These are phyloP conservation scores for Mactromeris polynyma DNA, from an alignment of 2,888 invertebrate genomes.

Conservation along the genomic window DNA sequence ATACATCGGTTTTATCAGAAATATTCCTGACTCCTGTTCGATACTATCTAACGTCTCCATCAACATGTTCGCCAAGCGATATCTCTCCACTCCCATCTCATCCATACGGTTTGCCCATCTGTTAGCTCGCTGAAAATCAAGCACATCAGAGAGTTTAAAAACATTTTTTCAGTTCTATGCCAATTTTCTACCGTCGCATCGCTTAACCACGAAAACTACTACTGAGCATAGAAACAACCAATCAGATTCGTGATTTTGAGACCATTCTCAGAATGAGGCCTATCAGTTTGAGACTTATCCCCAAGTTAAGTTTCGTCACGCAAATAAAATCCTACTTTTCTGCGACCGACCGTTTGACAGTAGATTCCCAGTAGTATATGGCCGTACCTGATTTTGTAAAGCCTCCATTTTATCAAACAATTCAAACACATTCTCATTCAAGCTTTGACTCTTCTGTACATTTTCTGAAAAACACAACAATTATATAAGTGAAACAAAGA, in stretches of 20 bases:
- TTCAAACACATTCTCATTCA: slow-evolving; percentile 84
- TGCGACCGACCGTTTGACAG: no score
- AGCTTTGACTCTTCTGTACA: slow-evolving; percentile 82
- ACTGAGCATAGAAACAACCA: no score
- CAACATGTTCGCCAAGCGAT: slow-evolving; percentile 82
- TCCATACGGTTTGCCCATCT: slow-evolving; percentile 85
- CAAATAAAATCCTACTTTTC: no score
- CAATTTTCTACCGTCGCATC: no score
- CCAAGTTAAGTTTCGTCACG: no score
- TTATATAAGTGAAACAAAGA: no score
- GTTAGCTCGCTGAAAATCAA: slow-evolving; percentile 80
- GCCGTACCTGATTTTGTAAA: slow-evolving; percentile 84
- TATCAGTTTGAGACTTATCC: no score
- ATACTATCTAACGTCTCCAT: slow-evolving; percentile 85
- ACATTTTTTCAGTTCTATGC: no score
- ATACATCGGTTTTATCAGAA: slow-evolving; percentile 87
- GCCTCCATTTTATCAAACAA: slow-evolving; percentile 86
- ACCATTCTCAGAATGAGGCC: no score
- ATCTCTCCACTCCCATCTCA: slow-evolving; percentile 82
- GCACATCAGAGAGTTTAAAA: neutral
- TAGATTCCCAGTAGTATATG: no score
- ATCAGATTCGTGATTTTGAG: no score
- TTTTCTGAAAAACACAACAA: slow-evolving; percentile 77
- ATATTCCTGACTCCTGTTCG: slow-evolving; percentile 86
- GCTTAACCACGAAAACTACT: no score